Evolutionary conservation across 2,888 invertebrate species (phyloP).

Genomic region (Rambutsinella grinnellia): DNA sequence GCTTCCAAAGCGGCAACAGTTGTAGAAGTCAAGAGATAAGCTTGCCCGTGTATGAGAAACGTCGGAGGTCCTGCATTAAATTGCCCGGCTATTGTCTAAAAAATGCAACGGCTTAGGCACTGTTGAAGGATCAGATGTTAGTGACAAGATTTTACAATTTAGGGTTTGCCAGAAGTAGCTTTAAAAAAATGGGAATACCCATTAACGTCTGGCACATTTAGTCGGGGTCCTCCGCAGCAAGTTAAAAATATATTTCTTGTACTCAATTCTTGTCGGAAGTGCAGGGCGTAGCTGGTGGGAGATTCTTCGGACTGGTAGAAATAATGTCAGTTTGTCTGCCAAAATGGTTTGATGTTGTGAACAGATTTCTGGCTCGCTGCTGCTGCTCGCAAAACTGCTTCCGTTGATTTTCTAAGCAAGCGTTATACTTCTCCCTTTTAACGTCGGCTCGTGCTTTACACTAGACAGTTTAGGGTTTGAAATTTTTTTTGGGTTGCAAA

Average conservation of each 20-base stretch:
- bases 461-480: no score
- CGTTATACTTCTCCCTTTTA: no score
- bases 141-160: slow-evolving; percentile 28
- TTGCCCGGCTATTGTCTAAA: slow-evolving; percentile 29
- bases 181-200: background rate
- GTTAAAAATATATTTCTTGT: background rate
- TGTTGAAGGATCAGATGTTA: slow-evolving; percentile 57
- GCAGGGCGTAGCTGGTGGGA: background rate
- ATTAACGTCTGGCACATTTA: background rate
- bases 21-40: slow-evolving; percentile 58
- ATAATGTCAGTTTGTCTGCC: no score
- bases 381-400: no score
- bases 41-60: slow-evolving; percentile 60
- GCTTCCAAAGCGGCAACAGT: background rate
- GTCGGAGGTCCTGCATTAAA: slow-evolving; percentile 37
- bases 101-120: slow-evolving; percentile 60
- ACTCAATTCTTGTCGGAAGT: slow-evolving; percentile 6
- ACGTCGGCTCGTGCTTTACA: no score
- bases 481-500: no score
- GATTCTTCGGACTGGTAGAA: no score
- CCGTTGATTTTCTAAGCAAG: no score
- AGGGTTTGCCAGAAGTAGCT: slow-evolving; percentile 11
- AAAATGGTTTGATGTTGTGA: no score
- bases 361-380: no score
- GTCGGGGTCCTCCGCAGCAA: slow-evolving; percentile 40